Evolutionary conservation across 23 tunicate species (phyloP), one percentile per base, ranked within the genome.

Genomic region (Diplosoma virens): DNA sequence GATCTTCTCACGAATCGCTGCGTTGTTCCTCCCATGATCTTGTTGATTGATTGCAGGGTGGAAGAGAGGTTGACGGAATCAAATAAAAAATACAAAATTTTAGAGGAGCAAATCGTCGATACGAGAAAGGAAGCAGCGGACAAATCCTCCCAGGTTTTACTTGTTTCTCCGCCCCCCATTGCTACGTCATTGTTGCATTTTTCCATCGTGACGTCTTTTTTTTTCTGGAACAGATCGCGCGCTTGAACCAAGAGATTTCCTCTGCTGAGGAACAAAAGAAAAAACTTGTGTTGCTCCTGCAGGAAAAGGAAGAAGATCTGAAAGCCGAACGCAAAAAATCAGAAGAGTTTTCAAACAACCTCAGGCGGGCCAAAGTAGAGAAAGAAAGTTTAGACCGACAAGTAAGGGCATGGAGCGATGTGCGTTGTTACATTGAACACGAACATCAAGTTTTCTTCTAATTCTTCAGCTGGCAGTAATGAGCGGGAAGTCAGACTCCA

Each of bases 11-110:
- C n/a, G n/a, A n/a, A n/a, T n/a, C n/a, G n/a, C n/a, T n/a, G n/a
- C n/a, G n/a, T n/a, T n/a, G n/a, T n/a, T n/a, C n/a, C n/a, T n/a
- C n/a, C n/a, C n/a, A n/a, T n/a, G n/a, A n/a, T n/a, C n/a, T n/a
- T n/a, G n/a, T n/a, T n/a, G n/a, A n/a, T n/a, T n/a, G 23, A 31
- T 81, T 71, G n/a, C 56, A 70, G 92, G 0, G 18, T 86, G 53
- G 73, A 79, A 37, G 75, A 34, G 23, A 86, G 79, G 61, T 25
- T 71, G 17, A 35, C 26, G 27, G 60, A 60, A 63, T 47, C 92
- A 2, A 67, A 79, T 7, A 77, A 73, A 1, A 79, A 79, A 25
- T 25, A 25, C 18, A 71, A 69, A 30, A 71, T 41, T 0, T 28
- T 83, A 0, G 69, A 79, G 71, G 47, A 58, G n/a, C 22, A 37